Evolutionary conservation across 2,888 invertebrate genomes (phyloP), one percentile per base, ranked within the genome.

Genomic region (Cloeon dipterum): DNA sequence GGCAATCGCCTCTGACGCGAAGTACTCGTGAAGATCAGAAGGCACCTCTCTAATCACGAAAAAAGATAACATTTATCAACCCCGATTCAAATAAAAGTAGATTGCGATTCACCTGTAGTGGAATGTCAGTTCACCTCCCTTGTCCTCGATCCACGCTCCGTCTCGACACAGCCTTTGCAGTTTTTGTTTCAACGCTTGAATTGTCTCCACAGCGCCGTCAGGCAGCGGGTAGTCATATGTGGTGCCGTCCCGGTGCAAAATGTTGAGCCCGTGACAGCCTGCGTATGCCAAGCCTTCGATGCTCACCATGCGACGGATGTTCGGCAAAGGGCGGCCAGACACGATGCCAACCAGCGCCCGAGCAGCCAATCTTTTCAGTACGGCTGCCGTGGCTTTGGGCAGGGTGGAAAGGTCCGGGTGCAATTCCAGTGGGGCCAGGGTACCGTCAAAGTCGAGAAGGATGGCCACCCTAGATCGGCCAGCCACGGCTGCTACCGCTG

Each of bases 361-460:
- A 34, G 49, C 50, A 3, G 54, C 46, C 16, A 59, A 46, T 16
- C 54, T 45, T 38, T 53, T 50, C 14, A 58, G 42, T 13, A 57
- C 54, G 20, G 50, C 47, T 35, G 52, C 51, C 1, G 57, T 59
- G 44, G 58, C 56, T 4, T 45, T 45, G 3, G 57, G 54, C 44
- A 58, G 47, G 8, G 50, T 44, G 8, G 58, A 58, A 34, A 56
- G 41, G 42, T 58, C 55, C 5, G 58, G 58, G 39, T 56, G 57
- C 5, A 54, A 50, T 3, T 56, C 55, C 35, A 58, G 50, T 23
- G 54, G 56, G 7, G 55, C 53, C 25, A 59, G 46, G 3, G 59
- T 59, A 13, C 59, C 59, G 43, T 59, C 59, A 42, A 58, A 59
- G 43, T 59, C 59, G 25, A 59, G 46, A 20, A 59, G 52, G 13